Base-by-base conservation (phyloP, 1,140 invertebrate genomes). In the Lucilia sericata region DNA sequence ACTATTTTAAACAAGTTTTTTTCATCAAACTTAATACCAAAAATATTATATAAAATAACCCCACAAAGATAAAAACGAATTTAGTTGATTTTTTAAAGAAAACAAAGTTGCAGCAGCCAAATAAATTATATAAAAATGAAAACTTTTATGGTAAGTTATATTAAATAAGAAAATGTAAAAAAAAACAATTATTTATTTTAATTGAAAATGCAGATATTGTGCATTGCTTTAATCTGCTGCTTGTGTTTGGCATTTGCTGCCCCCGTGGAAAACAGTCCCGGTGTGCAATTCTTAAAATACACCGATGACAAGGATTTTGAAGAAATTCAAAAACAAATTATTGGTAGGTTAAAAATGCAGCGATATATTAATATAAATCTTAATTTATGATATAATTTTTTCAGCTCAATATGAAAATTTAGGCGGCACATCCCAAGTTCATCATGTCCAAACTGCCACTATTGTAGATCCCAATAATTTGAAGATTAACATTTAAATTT, bases 301-400 rank as follows among this genome's bases (percentile, higher is more conserved):
- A 85, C 30, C 1, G 86, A 88, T 47, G 88, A 90, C 25, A 85
- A 88, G 84, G 88, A 90, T 8, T 51, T 90, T 74, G 88, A 88
- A 55, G 78, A 74, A 2, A 86, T 90, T 30, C 86, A 88, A 82
- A 85, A 81, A 1, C 84, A 86, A 5, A 90, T 90, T 10, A 90
- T 90, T 85, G 85, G 85, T 85, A 80, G 80, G 49, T 5, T 42
- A 34, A 21, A n/a, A 83, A 30, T 3, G 25, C 1, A 30, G 3
- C 1, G 3, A 30, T 30, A 30, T 30, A 30, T 3, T n/a, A n/a
- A 30, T 30, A 30, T 30, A 17, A 42, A 42, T 42, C 10, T 42
- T 42, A 42, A 42, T 34, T 70, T 65, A 13, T 36, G 51, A 8
- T 74, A n/a, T 80, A 74, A 55, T 34, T 21, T 83, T 85, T 2